Evolutionary conservation across 1,140 invertebrate genomes (phyloP).

Genomic region (Bombus turneri): DNA sequence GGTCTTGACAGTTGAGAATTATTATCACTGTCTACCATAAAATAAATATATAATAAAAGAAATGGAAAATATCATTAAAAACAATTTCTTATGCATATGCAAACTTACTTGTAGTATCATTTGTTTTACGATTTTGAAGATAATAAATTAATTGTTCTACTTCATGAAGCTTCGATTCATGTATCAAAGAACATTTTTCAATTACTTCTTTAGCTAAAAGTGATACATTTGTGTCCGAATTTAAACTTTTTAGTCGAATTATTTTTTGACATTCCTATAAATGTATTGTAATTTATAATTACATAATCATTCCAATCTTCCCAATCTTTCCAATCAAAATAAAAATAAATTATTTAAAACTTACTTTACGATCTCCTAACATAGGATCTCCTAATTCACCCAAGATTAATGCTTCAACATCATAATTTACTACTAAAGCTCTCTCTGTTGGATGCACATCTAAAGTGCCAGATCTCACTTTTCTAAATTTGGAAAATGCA

Average conservation of each 20-base stretch:
- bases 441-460: constrained; percentile 96
- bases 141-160: constrained; percentile 96
- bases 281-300: constrained; percentile 18
- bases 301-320: background rate
- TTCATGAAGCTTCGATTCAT: constrained; percentile 91
- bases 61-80: background rate
- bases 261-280: constrained; percentile 90
- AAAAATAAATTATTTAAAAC: background rate
- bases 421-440: constrained; percentile 95
- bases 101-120: constrained; percentile 69
- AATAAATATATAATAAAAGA: constrained; percentile 21
- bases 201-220: constrained; percentile 93
- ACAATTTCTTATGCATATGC: background rate
- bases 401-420: constrained; percentile 92
- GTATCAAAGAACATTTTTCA: constrained; percentile 94
- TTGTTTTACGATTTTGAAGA: constrained; percentile 91
- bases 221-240: constrained; percentile 90
- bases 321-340: no score
- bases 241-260: constrained; percentile 93
- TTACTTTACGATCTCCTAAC: constrained; percentile 92
- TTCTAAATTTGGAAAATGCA: constrained; percentile 81
- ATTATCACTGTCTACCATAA: constrained; percentile 67
- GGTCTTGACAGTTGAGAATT: constrained; percentile 73
- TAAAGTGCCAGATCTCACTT: constrained; percentile 91
- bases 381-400: constrained; percentile 92